Conservation (phyloP, 64 coral and sea anemone species). For the Pocillopora damicornis region DNA sequence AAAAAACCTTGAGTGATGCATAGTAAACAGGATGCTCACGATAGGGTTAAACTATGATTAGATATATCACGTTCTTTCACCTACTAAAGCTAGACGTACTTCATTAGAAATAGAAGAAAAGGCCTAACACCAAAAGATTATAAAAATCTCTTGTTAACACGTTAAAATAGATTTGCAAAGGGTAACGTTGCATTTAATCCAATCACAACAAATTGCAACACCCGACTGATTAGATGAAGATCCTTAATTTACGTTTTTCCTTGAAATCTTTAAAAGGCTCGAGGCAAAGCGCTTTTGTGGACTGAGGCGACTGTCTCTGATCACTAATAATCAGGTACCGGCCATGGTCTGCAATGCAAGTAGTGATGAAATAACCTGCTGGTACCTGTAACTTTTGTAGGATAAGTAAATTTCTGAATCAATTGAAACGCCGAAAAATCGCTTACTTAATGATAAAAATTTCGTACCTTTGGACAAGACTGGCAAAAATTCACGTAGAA, state of each 20-base stretch:
- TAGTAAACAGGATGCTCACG: background rate
- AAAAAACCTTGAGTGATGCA: background rate
- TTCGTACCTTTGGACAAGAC: conserved; percentile 16
- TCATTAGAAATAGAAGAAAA: no score
- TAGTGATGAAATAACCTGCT: background rate
- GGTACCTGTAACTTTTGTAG: background rate
- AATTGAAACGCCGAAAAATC: background rate
- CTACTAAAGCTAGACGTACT: background rate
- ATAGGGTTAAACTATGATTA: background rate
- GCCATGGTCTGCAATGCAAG: background rate
- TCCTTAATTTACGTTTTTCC: background rate
- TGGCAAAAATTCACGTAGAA: background rate
- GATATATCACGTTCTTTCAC: background rate
- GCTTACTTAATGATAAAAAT: background rate
- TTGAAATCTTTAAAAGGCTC: background rate
- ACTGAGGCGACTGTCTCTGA: no score
- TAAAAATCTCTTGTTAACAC: no score
- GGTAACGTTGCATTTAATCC: no score
- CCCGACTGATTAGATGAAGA: background rate
- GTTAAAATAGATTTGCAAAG: no score
- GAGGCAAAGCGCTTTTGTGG: background rate
- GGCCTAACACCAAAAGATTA: no score
- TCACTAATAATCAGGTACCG: no score
- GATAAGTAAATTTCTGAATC: background rate
- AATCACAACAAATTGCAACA: no score